A percentile compares a stretch with the other conserved stretches of the same genome.
Evolutionary conservation across 1,140 invertebrate genomes (phyloP).

Genomic region (Alviniconcha marisindica): DNA sequence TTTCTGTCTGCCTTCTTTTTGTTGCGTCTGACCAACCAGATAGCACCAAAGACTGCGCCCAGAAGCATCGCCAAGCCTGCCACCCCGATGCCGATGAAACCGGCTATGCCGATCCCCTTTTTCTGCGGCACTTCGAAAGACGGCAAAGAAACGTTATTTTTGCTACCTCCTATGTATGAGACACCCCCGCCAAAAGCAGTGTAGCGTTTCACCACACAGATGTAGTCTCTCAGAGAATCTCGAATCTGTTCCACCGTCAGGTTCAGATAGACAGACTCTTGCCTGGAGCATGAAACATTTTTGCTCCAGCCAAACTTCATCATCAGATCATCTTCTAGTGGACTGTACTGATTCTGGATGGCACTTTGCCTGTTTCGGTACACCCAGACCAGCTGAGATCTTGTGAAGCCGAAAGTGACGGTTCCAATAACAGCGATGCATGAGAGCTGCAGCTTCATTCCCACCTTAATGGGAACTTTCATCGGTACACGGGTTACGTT

Average conservation of each 20-base stretch:
- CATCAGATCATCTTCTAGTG: not conserved
- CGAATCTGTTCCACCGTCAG: not conserved
- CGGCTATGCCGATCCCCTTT: not conserved
- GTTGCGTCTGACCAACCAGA: not conserved
- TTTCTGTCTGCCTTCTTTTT: not conserved
- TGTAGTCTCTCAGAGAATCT: slow-evolving; percentile 6
- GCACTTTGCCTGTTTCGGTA: not conserved
- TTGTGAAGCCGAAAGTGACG: not conserved
- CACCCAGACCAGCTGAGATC: not conserved
- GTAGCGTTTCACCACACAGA: not conserved
- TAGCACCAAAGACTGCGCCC: not conserved
- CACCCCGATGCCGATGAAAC: not conserved
- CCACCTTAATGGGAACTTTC: not conserved
- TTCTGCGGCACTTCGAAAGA: not conserved
- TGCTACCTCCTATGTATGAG: not conserved
- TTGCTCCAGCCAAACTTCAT: not conserved
- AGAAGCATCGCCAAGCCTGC: not conserved
- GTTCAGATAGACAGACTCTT: not conserved
- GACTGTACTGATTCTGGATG: not conserved
- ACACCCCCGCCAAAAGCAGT: not conserved
- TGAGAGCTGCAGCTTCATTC: not conserved
- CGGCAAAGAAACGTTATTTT: not conserved
- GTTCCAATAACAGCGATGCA: not conserved
- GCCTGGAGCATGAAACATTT: not conserved
- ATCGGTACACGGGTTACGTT: not conserved